Evolutionary conservation across 2,113 vertebrate species (phyloP).

Genomic region (Colossoma macropomum): DNA sequence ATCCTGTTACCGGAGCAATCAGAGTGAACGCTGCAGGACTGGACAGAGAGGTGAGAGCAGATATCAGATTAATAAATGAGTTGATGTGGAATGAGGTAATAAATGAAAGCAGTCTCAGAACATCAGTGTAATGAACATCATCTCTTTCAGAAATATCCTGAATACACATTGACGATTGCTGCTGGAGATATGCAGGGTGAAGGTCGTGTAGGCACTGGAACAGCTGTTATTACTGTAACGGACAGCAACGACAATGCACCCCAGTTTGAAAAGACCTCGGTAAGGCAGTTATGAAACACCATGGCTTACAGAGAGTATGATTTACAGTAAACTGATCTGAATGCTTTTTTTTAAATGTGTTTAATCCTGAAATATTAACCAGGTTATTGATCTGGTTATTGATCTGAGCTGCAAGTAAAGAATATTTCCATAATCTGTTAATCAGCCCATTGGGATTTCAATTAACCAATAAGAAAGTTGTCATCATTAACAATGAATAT

Average conservation of each 20-base stretch:
- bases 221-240: conserved; percentile 75
- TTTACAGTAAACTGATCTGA: too few species aligned
- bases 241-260: conserved; percentile 88
- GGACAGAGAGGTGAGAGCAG: too few species aligned
- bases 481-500: too few species aligned
- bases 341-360: too few species aligned
- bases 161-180: conserved; percentile 76
- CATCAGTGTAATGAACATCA: conserved; percentile 1
- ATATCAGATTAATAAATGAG: conserved; percentile 78
- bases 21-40: too few species aligned
- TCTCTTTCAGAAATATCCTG: conserved; percentile 68
- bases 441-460: too few species aligned
- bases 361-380: too few species aligned
- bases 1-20: conserved; percentile 57
- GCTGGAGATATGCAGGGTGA: conserved; percentile 75
- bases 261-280: conserved; percentile 66
- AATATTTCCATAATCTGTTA: too few species aligned
- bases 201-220: conserved; percentile 64
- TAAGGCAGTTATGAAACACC: conserved; percentile 64
- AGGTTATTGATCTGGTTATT: too few species aligned
- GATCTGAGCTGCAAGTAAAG: too few species aligned
- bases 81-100: background rate
- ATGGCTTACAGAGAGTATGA: too few species aligned
- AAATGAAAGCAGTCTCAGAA: background rate
- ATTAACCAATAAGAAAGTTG: too few species aligned